phyloP scores from a whole-genome alignment of 2,113 vertebrate genomes.

The Lathamus discolor region DNA sequence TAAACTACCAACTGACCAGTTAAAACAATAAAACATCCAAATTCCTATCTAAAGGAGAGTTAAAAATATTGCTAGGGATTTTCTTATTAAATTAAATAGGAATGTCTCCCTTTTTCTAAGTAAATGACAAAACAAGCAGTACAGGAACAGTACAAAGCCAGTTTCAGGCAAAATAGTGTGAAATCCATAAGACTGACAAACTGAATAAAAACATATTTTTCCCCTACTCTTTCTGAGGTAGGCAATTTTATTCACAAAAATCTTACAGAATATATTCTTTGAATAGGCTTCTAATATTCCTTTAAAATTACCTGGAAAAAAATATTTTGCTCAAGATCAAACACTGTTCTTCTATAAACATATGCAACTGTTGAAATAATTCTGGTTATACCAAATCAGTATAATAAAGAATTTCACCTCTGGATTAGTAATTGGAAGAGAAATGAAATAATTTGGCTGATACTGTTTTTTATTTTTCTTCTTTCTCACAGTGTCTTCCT shows the following conservation, averaged over 20 bases:
- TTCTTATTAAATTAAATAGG: neutral
- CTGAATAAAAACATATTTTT: neutral
- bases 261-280: neutral
- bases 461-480: slow-evolving; percentile 78
- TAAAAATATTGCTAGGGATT: neutral
- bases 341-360: neutral
- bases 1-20: neutral
- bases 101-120: neutral
- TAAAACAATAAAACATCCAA: neutral
- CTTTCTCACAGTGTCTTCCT: slow-evolving; percentile 75
- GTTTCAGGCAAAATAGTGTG: neutral
- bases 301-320: neutral
- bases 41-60: neutral
- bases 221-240: neutral
- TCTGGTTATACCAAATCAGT: neutral
- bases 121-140: neutral
- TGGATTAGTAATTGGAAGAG: slow-evolving; percentile 86
- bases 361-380: neutral
- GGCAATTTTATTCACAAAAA: neutral
- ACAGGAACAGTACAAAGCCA: neutral
- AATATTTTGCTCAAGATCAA: neutral
- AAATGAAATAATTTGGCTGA: slow-evolving; percentile 92
- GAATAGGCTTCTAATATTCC: neutral
- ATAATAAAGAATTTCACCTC: slow-evolving; percentile 70
- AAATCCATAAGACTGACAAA: neutral